A percentile compares a stretch with the other conserved stretches of the same genome.
phyloP scores from a whole-genome alignment of 2,113 vertebrate genomes.

The Aleadryas rufinucha region DNA sequence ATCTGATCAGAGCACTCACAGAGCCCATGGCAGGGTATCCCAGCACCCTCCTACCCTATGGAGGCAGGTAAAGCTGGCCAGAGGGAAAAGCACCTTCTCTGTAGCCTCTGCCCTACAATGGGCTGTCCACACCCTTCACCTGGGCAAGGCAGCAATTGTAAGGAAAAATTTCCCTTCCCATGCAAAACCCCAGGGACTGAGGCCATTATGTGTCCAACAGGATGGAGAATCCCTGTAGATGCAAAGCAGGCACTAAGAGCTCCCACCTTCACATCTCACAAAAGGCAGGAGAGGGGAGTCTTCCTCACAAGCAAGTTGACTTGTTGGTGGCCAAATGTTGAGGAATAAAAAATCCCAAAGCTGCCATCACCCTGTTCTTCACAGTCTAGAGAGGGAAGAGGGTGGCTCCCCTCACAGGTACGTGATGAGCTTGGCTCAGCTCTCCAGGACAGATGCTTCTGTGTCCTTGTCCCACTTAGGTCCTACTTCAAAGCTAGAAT shows the following conservation, averaged over 20 bases:
- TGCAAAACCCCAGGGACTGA: background rate
- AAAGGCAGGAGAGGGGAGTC: background rate
- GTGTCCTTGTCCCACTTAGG: background rate
- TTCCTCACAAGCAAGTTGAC: background rate
- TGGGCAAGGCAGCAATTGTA: background rate
- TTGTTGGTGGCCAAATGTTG: background rate
- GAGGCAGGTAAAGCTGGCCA: background rate
- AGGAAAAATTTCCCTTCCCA: background rate
- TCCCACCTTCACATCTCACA: background rate
- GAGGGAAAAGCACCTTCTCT: background rate
- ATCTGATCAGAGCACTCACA: background rate
- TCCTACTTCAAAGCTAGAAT: background rate
- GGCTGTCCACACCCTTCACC: background rate
- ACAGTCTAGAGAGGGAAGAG: background rate
- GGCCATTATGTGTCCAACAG: rapidly evolving
- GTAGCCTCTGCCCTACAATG: background rate
- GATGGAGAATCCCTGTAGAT: background rate
- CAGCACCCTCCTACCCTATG: background rate
- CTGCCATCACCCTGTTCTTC: background rate
- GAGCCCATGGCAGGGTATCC: rapidly evolving
- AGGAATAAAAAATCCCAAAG: background rate
- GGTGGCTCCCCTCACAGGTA: background rate
- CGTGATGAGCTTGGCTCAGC: background rate
- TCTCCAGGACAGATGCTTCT: background rate
- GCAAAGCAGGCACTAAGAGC: background rate